Evolutionary conservation across 2,888 invertebrate species (phyloP), one percentile per base, ranked within the genome.

Genomic region (Eristalinus aeneus): DNA sequence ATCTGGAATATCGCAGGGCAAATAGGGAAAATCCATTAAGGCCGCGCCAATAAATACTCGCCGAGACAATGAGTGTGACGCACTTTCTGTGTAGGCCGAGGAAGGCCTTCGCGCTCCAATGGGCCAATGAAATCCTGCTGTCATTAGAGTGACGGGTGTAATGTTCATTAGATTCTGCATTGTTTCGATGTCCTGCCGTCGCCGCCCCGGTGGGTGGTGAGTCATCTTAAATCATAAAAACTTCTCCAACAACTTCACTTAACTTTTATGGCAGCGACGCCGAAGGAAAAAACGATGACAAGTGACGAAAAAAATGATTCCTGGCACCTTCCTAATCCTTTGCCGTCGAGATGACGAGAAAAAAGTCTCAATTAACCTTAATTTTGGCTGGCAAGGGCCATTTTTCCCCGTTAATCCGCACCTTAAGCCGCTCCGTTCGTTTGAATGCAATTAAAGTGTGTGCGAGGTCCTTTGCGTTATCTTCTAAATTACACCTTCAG

Each of bases 151-250:
- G 23, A 27, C 22, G 77, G 82, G 86, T 71, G 73, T 86, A 82
- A 86, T 82, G 81, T 86, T 86, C 82, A 86, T 86, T 86, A 86
- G 82, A 74, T 71, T 86, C 78, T 67, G 86, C 86, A 86, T 86
- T 86, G 86, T 86, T 86, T 86, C 69, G 69, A 74, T 71, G 58
- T 82, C 27, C 65, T 34, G 65, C 56, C 39, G 16, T 32, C 5
- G 12, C 16, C 63, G 39, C 39, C 22, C 34, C 39, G 20, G 60
- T 9, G 11, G 10, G 22, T 20, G 63, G 36, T n/a, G 36, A n/a
- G 56, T 23, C 56, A 12, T 56, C 56, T 56, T 56, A 56, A 56
- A 23, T 56, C 56, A 27, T 23, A 56, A 56, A 56, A 78, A 84
- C 74, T 74, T 74, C 73, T 83, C 69, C 23, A 65, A 74, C 79